Base-by-base conservation (phyloP, 2,797 vertebrate species). In the Lophius americanus region DNA sequence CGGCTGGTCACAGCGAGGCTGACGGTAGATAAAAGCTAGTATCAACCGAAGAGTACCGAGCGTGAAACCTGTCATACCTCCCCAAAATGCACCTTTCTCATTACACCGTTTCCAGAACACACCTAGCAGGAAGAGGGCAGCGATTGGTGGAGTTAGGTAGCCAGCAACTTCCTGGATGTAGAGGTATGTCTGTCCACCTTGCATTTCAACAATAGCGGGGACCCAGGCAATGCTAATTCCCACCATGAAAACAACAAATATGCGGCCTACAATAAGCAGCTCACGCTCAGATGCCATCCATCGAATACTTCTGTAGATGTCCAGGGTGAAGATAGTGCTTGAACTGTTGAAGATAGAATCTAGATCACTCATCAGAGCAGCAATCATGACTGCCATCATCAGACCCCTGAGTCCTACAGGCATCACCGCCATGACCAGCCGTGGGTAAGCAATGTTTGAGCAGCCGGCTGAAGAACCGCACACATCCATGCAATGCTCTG, bases 301-400 rank as follows among this genome's bases (percentile, higher is more conserved):
- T 13, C 96, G 93, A 49, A 95, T 54, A 6, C 94, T 96, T 60
- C 97, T 95, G 93, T 99, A 99, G 73, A 99, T 94, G 48, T 99
- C 98, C 58, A 99, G 94, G 0, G 98, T 99, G 89, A 99, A 99
- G 76, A 99, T 98, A 75, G 97, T 99, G 90, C 98, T 99, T 65
- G 97, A 95, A 3, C 98, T 99, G 91, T 99, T 99, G 78, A 99
- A 99, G 82, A 99, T 98, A 0, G 98, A 99, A 89, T 99, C 98
- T 65, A 99, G 91, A 82, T 99, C 98, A 69, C 98, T 99, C 98
- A 99, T 99, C 37, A 99, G 91, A 9, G 98, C 98, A 3, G 98
- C 98, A 0, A 99, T 99, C 96, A 99, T 99, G 55, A 99, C 98
- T 0, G 98, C 98, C 98, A 99, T 99, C 98, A 99, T 99, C 63